These are phyloP conservation scores for Psittacula cyanocephala DNA, from an alignment of 2,113 vertebrate species.

Conservation along the genomic window DNA sequence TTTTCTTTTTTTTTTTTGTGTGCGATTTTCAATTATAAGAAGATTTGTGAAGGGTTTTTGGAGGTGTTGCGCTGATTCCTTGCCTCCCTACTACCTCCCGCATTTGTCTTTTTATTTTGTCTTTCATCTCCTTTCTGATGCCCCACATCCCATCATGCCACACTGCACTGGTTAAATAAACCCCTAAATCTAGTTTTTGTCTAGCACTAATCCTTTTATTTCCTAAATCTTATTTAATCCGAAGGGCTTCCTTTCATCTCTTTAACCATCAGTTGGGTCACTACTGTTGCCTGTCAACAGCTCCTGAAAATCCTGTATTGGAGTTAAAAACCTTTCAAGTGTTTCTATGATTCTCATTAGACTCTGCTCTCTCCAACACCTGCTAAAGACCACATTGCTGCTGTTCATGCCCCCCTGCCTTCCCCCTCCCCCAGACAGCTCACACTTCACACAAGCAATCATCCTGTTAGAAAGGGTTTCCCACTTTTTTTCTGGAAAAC, in stretches of 20 bases:
- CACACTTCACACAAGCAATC: not conserved
- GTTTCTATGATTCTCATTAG: conserved; percentile 64
- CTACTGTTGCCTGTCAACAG: conserved; percentile 65
- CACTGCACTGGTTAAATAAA: conserved; percentile 76
- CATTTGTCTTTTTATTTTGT: conserved; percentile 43
- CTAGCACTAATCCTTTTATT: conserved; percentile 80
- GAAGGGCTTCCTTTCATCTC: conserved; percentile 76
- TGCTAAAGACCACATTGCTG: conserved; percentile 47
- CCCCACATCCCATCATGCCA: conserved; percentile 71
- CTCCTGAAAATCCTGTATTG: conserved; percentile 45
- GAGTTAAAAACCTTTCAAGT: conserved; percentile 69
- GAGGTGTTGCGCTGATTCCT: conserved; percentile 50
- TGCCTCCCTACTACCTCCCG: conserved; percentile 27
- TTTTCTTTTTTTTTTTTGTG: not conserved
- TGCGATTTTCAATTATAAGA: conserved; percentile 75
- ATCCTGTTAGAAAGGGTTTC: not conserved
- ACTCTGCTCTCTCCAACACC: conserved; percentile 30
- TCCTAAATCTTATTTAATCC: conserved; percentile 81
- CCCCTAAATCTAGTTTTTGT: conserved; percentile 81
- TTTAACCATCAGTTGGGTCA: conserved; percentile 67
- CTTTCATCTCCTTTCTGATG: conserved; percentile 73
- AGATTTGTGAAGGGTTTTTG: conserved; percentile 70
- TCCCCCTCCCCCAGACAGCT: not conserved
- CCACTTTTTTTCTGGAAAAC: not conserved
- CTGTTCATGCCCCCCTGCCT: not conserved